Base-by-base conservation (phyloP, 2,888 invertebrate genomes). In the Auanema sp. region DNA sequence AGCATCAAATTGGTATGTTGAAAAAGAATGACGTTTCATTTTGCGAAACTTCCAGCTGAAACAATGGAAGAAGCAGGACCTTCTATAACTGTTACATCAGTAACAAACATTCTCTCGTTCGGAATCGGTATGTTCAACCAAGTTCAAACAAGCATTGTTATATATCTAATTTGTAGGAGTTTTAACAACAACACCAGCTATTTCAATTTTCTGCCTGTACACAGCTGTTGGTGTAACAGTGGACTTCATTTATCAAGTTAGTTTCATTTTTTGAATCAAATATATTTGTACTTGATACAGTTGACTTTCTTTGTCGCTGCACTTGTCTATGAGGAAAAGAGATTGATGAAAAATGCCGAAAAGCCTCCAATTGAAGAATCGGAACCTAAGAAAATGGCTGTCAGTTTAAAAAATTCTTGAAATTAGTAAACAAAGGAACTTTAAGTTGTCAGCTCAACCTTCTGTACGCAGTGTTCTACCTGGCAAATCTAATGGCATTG, bases 61-160 rank as follows among this genome's bases (percentile, higher is more conserved):
- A 70, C 74, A 3, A 74, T 74, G 74, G 75, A 72, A 52, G 75
- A 75, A 60, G 77, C 76, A 1, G 77, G 77, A 14, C 77, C 77
- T 8, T 75, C 75, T 6, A 78, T 78, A 42, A 77, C 76, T 10
- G 74, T 78, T 10, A 78, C 78, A 12, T 77, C 76, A 11, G 74
- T 72, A 21, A 78, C 76, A 10, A 78, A 78, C 43, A 69, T 69
- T n/a, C 65, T 78, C 14, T 76, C 75, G 0, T 78, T 78, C 43
- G 76, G 66, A 11, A 74, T 78, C 18, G 78, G 64, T 47, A 40
- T 16, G 47, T 42, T 23, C 8, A 3, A 8, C 44, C 4, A 16
- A 16, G n/a, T 52, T 52, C 53, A 52, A 52, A 24, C n/a, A 52
- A 23, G 21, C 3, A n/a, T 10, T 4, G 21, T n/a, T 6, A 52